Evolutionary conservation across 30 jellyfish, hydroid and myxozoan species (phyloP), one percentile per base, ranked within the genome.

Genomic region (Sanderia malayensis): DNA sequence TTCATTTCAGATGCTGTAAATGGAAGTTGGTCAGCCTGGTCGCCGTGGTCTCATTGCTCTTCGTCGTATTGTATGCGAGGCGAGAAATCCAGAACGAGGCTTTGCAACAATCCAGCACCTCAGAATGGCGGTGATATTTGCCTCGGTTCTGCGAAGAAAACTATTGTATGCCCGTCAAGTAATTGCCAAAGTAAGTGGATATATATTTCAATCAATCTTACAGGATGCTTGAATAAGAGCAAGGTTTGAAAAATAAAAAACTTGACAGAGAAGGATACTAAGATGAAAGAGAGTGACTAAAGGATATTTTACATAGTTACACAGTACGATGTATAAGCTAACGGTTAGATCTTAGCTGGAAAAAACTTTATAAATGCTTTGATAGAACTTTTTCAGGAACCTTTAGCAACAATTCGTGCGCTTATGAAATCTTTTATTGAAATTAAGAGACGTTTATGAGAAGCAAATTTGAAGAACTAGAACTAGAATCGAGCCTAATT

Each of bases 21-120:
- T 61, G 97, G 97, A 17, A 75, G 73, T 62, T 88, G 97, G 97
- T 78, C 93, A 0, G 70, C 47, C 19, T 88, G 97, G 97, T 46
- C 85, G 17, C 2, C 80, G 3, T 88, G 95, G 95, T 59, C 61
- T 26, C 58, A 49, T 44, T 88, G 97, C 59, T 44, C 93, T 17
- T 86, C 89, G 63, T 26, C 26, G 18, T 65, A 67, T 44, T 88
- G 97, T 53, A 41, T 58, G 74, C 73, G 81, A 67, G 97, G 97
- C 23, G 74, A 68, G 10, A 76, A 69, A 20, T 57, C 84, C 25
- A 62, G 97, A 33, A 70, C 67, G 2, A 68, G 97, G 21, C 74
- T 95, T 4, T 88, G 97, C 67, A 58, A 86, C 29, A 81, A 68
- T 49, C 97, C 97, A 0, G 80, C 89, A 15, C 97, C 97, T 3